Evolutionary conservation across 2,113 vertebrate genomes (phyloP).

Genomic region (Syrrhaptes paradoxus): DNA sequence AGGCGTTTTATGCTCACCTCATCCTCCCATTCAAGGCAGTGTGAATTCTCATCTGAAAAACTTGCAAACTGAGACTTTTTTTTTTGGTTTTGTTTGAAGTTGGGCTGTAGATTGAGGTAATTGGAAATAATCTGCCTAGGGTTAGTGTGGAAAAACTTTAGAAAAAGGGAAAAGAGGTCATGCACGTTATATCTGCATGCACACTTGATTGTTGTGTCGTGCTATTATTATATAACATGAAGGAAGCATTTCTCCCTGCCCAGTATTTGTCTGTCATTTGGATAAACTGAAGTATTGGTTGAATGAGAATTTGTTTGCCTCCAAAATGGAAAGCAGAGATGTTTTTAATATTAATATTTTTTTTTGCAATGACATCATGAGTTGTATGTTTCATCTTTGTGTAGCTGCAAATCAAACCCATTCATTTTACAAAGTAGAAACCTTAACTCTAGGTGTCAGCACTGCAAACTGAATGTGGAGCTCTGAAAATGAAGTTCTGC

Average conservation of each 20-base stretch:
- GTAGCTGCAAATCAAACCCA: not conserved
- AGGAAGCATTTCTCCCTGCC: not conserved
- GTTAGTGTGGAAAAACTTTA: not conserved
- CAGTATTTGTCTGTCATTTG: not conserved
- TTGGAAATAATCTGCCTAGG: not conserved
- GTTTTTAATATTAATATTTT: not conserved
- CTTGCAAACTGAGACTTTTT: not conserved
- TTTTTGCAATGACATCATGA: not conserved
- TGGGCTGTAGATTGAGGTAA: not conserved
- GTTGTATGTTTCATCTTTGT: not conserved
- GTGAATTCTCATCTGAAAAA: not conserved
- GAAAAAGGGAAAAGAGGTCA: not conserved
- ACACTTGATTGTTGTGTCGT: not conserved
- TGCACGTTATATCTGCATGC: not conserved
- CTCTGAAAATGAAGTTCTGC: conserved; percentile 35
- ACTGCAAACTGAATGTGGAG: conserved; percentile 51
- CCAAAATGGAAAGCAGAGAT: not conserved
- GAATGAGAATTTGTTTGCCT: not conserved
- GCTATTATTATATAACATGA: not conserved
- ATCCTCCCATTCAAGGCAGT: not conserved
- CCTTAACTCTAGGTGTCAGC: conserved; percentile 66
- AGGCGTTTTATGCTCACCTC: not conserved
- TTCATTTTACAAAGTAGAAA: conserved; percentile 4
- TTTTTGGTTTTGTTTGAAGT: not conserved
- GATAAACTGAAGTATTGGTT: not conserved